Base-by-base conservation (phyloP, 1,140 invertebrate genomes). In the Listronotus bonariensis region DNA sequence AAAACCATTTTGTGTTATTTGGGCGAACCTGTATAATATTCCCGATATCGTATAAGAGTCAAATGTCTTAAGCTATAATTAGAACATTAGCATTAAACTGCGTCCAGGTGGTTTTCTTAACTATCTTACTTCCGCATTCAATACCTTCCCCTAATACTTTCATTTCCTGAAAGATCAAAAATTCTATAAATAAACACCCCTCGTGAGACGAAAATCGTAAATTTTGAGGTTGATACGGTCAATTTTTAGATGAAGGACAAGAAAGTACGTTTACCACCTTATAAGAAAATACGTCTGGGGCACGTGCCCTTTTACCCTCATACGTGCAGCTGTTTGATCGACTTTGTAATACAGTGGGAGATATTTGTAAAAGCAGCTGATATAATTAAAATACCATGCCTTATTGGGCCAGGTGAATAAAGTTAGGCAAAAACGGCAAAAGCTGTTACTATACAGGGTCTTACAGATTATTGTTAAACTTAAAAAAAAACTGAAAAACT, bases 251-350 rank as follows among this genome's bases (percentile, higher is more conserved):
- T 57, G 53, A 42, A 49, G 48, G 60, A 34, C 61, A 63, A 52
- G 62, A 65, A 65, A 57, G 62, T 65, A 65, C 62, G 43, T 65
- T 65, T 65, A 65, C 62, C 62, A n/a, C 62, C 62, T 65, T 65
- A 46, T 53, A 65, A 65, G 62, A 65, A 65, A 65, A 56, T 65
- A 65, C 34, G 53, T 65, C 53, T 65, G 18, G 62, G 62, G 62
- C 62, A 65, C 62, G 62, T 65, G 62, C 62, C 46, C 62, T 65
- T 42, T 55, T 51, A 52, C 60, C 62, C 53, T 57, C 49, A 42
- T 56, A 57, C 31, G 11, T 42, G 62, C 62, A 65, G 62, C 62
- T 65, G 62, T 57, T 55, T 54, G 52, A 49, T 63, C 46, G 41
- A 38, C 18, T 10, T 53, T 4, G 9, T 40, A 48, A 57, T 57